phyloP scores from a whole-genome alignment of 1,140 invertebrate species.

The Drosophila tropicalis region DNA sequence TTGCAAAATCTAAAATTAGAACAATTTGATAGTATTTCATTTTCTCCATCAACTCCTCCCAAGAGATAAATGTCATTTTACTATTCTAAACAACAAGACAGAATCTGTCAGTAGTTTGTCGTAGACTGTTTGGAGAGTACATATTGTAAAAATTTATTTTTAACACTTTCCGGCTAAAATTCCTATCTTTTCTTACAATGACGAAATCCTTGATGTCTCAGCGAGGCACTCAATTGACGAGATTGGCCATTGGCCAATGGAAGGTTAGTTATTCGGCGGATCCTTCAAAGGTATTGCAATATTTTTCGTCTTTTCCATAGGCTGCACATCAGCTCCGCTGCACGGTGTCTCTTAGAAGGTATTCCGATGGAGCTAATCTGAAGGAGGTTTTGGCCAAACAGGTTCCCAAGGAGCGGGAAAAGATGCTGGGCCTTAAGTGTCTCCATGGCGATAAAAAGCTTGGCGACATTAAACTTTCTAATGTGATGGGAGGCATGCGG shows the following conservation, averaged over 20 bases:
- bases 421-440: slow-evolving; percentile 42
- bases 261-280: not conserved
- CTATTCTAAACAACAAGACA: not conserved
- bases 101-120: not conserved
- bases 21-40: not conserved
- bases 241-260: slow-evolving; percentile 10
- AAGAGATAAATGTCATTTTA: not conserved
- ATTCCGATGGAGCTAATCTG: not conserved
- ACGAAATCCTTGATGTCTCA: not conserved
- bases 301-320: not conserved
- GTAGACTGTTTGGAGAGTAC: not conserved
- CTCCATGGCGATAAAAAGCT: slow-evolving; percentile 35
- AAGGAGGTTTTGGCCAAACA: slow-evolving; percentile 38
- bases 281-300: not conserved
- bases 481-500: slow-evolving; percentile 97
- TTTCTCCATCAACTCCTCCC: not conserved
- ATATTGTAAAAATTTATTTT: not conserved
- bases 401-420: slow-evolving; percentile 31
- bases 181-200: not conserved
- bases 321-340: not conserved
- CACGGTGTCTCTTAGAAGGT: not conserved
- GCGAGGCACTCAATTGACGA: not conserved
- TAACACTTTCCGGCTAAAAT: not conserved
- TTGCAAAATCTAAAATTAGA: too few relatives aligned
- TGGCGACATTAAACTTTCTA: slow-evolving; percentile 34